A percentile compares a stretch with the other conserved stretches of the same genome.
phyloP scores from a whole-genome alignment of 2,888 invertebrate genomes.

The Suillia variegata region DNA sequence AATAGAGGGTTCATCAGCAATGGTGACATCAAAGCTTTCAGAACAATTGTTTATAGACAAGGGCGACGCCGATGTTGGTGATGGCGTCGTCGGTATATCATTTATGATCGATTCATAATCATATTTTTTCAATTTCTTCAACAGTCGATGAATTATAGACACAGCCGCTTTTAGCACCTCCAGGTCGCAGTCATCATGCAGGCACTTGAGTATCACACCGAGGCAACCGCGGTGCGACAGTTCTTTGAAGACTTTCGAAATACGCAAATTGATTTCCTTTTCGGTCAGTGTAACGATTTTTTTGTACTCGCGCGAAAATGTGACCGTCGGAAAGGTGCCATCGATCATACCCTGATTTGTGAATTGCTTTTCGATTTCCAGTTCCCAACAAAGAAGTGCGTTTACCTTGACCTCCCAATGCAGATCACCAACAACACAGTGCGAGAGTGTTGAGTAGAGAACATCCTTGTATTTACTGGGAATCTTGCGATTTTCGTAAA shows the following conservation, averaged over 20 bases:
- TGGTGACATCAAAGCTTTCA: background rate
- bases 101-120: slow-evolving; percentile 61
- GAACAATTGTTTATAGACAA: no score
- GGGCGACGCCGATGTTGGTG: slow-evolving; percentile 16
- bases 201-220: slow-evolving; percentile 70
- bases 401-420: slow-evolving; percentile 83
- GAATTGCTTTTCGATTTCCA: slow-evolving; percentile 69
- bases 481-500: slow-evolving; percentile 71
- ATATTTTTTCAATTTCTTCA: slow-evolving; percentile 65
- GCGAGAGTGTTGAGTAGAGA: slow-evolving; percentile 70
- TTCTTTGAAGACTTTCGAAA: slow-evolving; percentile 71
- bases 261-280: slow-evolving; percentile 64
- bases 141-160: slow-evolving; percentile 60
- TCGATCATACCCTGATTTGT: slow-evolving; percentile 84
- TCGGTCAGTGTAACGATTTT: slow-evolving; percentile 78
- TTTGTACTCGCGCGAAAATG: slow-evolving; percentile 77
- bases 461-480: slow-evolving; percentile 63
- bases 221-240: slow-evolving; percentile 73
- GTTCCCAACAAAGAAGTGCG: slow-evolving; percentile 75
- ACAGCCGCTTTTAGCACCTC: slow-evolving; percentile 72
- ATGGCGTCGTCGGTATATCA: slow-evolving; percentile 24
- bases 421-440: slow-evolving; percentile 72
- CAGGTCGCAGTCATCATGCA: slow-evolving; percentile 73
- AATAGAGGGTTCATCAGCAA: background rate
- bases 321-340: slow-evolving; percentile 77